Base-by-base conservation (phyloP, 2,797 vertebrate species). In the Oreochromis grahami region DNA sequence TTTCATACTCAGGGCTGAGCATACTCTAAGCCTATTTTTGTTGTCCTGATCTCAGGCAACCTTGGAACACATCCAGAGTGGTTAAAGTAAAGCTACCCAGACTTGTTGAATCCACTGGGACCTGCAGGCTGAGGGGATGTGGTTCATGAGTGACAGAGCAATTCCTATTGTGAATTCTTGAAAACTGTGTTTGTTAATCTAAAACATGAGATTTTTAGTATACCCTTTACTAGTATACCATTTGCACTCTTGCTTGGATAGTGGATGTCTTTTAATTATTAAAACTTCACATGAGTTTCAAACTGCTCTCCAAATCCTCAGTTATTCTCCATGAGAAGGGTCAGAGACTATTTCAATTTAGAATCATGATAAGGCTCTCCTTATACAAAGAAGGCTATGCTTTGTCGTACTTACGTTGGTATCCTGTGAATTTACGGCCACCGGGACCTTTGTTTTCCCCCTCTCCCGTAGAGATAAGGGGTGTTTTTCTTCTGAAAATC, bases 21-120 rank as follows among this genome's bases (percentile, higher is more conserved):
- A 94, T 92, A 93, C 90, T 78, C 90, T 87, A 82, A 91, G 90
- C 87, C 96, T 97, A 96, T 96, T 96, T 97, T 95, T 95, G 96
- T 92, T 93, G 86, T 91, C 92, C 91, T 91, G 90, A 94, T 93
- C 93, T 95, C 94, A 95, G 90, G 89, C 91, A 89, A 79, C 85
- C 81, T 91, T 96, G 95, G 94, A 95, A n/a, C 76, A 15, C 34
- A 41, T 94, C 94, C 94, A 95, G 90, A 78, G 91, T 83, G 87
- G 88, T 85, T 93, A 91, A 93, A 94, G 93, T 88, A 90, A 94
- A 92, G 84, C 92, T 86, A 90, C 79, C 85, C 81, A 17, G 70
- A 88, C 79, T 77, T 92, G 79, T 79, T 63, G 14, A 43, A 84
- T 85, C 84, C 88, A 70, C 50, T 65, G 79, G 85, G 83, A 94